A percentile compares a stretch with the other conserved stretches of the same genome.
These are phyloP conservation scores for Otolemur garnettii DNA, from an alignment of 2,113 vertebrate species.

Conservation along the genomic window DNA sequence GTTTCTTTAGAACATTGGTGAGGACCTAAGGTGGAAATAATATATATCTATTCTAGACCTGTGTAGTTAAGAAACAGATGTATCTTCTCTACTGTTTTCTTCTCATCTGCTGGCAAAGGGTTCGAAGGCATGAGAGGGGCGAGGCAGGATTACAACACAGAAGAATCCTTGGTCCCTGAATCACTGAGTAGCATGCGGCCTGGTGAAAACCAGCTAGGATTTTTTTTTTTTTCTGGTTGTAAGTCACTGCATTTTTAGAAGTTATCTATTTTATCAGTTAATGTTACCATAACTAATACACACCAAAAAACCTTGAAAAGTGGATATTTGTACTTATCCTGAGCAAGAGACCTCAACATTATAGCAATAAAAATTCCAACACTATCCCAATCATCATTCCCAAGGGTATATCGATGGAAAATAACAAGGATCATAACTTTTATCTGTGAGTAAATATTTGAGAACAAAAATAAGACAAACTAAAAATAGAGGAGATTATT, in stretches of 20 bases:
- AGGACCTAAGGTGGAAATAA: background rate
- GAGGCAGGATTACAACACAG: background rate
- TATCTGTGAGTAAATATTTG: constrained; percentile 38
- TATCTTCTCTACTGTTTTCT: background rate
- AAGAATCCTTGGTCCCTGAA: background rate
- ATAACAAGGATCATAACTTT: constrained; percentile 20
- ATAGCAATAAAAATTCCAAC: background rate
- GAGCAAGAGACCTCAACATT: background rate
- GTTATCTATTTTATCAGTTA: background rate
- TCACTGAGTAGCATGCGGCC: background rate
- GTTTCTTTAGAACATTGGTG: background rate
- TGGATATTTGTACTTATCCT: background rate
- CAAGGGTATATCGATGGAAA: background rate
- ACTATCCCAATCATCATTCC: background rate
- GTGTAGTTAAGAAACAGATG: background rate
- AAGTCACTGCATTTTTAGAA: background rate
- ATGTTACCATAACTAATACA: background rate
- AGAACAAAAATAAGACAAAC: background rate
- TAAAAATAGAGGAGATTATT: background rate
- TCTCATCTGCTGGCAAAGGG: background rate
- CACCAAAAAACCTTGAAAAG: background rate
- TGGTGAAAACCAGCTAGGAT: no score
- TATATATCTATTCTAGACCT: background rate
- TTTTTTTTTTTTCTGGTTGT: background rate
- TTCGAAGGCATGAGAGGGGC: background rate